A percentile compares a stretch with the other conserved stretches of the same genome.
These are phyloP conservation scores for Philaenus spumarius DNA, from an alignment of 1,140 invertebrate species.

Conservation along the genomic window DNA sequence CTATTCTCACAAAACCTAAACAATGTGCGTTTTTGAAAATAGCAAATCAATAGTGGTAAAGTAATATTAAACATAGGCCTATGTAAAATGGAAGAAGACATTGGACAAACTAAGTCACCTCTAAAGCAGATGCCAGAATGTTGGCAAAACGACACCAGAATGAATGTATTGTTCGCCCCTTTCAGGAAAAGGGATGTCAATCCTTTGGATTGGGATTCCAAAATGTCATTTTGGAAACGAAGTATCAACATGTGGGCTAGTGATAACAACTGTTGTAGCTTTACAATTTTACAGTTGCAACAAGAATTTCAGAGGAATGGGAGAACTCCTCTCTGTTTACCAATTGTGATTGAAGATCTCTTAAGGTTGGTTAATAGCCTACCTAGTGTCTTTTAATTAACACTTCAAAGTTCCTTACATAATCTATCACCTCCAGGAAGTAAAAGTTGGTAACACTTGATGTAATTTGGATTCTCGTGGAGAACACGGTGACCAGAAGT, in stretches of 20 bases:
- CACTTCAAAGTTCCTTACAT: no score
- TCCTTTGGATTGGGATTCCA: background rate
- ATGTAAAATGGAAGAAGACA: no score
- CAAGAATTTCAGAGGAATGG: background rate
- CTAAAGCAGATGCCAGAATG: background rate
- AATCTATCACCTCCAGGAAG: no score
- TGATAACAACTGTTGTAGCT: background rate
- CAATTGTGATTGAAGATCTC: background rate
- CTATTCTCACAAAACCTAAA: no score
- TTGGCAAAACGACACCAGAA: background rate
- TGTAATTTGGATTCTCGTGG: no score
- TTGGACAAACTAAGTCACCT: no score
- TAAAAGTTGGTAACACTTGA: no score
- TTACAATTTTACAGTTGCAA: background rate
- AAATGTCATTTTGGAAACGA: background rate
- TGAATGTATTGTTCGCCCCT: background rate
- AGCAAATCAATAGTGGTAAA: no score
- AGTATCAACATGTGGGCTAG: background rate
- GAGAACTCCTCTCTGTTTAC: background rate
- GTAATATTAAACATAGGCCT: no score
- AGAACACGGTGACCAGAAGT: no score
- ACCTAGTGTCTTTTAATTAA: no score
- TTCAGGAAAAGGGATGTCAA: background rate
- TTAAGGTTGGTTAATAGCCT: background rate
- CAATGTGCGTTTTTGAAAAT: no score